phyloP scores from a whole-genome alignment of 1,140 invertebrate species.

The Drosophila aff. region DNA sequence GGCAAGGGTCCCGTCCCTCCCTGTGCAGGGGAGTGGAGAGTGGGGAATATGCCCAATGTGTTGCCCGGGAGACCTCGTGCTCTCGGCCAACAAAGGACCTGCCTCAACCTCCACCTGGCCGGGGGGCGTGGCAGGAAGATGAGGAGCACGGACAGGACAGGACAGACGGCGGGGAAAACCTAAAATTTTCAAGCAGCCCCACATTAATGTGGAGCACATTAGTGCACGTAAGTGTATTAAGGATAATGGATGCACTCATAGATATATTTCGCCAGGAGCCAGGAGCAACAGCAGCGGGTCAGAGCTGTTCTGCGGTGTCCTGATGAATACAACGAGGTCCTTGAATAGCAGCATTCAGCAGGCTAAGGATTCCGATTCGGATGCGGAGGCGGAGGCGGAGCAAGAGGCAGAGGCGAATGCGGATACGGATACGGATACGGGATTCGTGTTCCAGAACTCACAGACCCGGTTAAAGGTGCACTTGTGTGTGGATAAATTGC shows the following conservation, averaged over 20 bases:
- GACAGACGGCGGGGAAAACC: conserved; percentile 30
- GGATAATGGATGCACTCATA: conserved; percentile 83
- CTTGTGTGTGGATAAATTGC: conserved; percentile 16
- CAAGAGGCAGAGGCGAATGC: background rate
- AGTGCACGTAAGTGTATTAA: conserved; percentile 83
- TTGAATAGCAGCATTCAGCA: conserved; percentile 28
- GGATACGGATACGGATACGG: background rate
- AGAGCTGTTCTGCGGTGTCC: background rate
- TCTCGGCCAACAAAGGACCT: conserved; percentile 24
- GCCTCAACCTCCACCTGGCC: background rate
- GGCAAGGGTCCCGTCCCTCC: background rate
- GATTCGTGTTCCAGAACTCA: conserved; percentile 4
- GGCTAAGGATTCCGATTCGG: background rate
- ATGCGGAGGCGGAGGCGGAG: background rate
- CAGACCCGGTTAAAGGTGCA: background rate
- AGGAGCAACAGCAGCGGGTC: conserved; percentile 8
- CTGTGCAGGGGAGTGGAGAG: no score
- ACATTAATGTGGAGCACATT: conserved; percentile 82
- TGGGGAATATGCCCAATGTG: conserved; percentile 43
- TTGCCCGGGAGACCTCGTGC: conserved; percentile 36
- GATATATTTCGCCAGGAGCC: conserved; percentile 65
- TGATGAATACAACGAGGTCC: conserved; percentile 20
- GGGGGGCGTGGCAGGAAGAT: conserved; percentile 19
- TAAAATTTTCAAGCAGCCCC: conserved; percentile 71
- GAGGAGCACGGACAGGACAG: conserved; percentile 9